A percentile compares a stretch with the other conserved stretches of the same genome.
phyloP scores from a whole-genome alignment of 2,888 invertebrate genomes.

The Coremacera marginata region DNA sequence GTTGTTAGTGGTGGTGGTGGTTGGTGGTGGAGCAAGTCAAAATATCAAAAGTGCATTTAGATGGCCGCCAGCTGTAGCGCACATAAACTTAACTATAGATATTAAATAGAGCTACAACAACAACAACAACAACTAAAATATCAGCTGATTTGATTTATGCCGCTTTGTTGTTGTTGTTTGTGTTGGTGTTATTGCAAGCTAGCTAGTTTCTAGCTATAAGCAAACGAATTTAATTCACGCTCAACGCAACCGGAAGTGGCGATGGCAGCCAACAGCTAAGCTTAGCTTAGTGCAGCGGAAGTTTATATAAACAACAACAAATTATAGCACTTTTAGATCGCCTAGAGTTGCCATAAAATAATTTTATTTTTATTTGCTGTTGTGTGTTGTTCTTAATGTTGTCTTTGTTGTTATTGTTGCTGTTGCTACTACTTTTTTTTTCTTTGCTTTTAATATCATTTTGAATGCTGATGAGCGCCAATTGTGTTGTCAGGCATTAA shows the following conservation, averaged over 20 bases:
- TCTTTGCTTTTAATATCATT: background rate
- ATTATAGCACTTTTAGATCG: background rate
- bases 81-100: background rate
- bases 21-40: background rate
- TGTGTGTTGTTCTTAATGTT: too few species aligned
- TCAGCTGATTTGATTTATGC: background rate
- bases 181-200: background rate
- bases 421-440: background rate
- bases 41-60: conserved; percentile 6
- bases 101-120: background rate
- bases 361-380: background rate
- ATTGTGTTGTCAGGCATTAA: too few species aligned
- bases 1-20: background rate
- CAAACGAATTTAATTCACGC: background rate
- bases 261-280: background rate
- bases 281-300: conserved; percentile 7
- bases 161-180: background rate
- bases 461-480: background rate
- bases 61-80: background rate
- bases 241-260: conserved; percentile 3
- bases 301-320: background rate
- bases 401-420: too few species aligned
- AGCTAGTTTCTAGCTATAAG: background rate
- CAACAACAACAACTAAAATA: background rate
- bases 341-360: background rate